A percentile compares a stretch with the other conserved stretches of the same genome.
Conservation (phyloP, 2,888 invertebrate genomes). For the Calliphora vomitoria region DNA sequence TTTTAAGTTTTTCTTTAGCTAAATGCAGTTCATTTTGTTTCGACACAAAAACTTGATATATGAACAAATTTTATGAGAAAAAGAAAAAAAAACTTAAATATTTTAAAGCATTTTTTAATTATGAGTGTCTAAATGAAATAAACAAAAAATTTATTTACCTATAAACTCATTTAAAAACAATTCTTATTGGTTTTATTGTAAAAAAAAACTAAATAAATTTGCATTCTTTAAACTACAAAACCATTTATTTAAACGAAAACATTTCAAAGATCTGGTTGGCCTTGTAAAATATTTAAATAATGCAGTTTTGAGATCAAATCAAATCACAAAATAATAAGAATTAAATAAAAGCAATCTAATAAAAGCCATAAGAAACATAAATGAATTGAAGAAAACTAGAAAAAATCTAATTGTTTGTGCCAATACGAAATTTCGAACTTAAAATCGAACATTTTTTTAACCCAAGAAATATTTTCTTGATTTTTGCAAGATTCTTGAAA, state of each 20-base stretch:
- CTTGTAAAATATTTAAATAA: slow-evolving; percentile 68
- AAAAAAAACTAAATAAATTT: slow-evolving; percentile 19
- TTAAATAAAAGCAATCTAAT: not conserved
- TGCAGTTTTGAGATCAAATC: slow-evolving; percentile 33
- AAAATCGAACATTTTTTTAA: too few species aligned
- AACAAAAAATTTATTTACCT: not conserved
- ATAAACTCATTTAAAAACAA: slow-evolving; percentile 44
- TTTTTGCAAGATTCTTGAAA: too few species aligned
- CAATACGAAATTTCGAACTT: too few species aligned
- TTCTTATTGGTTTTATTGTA: slow-evolving; percentile 31
- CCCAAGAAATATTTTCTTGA: too few species aligned
- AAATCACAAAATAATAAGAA: not conserved
- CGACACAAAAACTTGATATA: slow-evolving; percentile 54
- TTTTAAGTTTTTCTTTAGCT: too few species aligned
- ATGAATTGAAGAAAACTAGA: too few species aligned
- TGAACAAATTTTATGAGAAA: not conserved
- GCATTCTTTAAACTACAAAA: slow-evolving; percentile 44
- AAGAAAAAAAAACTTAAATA: slow-evolving; percentile 8
- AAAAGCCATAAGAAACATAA: not conserved
- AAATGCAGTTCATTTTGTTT: slow-evolving; percentile 27
- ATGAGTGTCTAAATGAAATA: slow-evolving; percentile 39
- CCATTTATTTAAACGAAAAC: not conserved
- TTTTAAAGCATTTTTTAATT: slow-evolving; percentile 49
- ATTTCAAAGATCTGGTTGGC: slow-evolving; percentile 67
- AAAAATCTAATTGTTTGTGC: too few species aligned